phyloP scores from a whole-genome alignment of 92 coral and sea anemone genomes.

The Porites evermanni region DNA sequence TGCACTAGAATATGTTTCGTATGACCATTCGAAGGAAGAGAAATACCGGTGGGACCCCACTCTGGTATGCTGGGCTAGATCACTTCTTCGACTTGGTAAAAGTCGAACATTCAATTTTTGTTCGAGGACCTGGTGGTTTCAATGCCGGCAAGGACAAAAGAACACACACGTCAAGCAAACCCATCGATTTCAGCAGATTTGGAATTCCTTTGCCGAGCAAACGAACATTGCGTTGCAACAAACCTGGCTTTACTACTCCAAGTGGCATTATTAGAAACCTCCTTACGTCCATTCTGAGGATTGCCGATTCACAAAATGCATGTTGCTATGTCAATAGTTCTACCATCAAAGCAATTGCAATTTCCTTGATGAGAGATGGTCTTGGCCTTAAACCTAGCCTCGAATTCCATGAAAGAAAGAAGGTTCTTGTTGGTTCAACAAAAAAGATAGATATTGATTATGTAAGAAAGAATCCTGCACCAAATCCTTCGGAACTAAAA shows the following conservation, averaged over 20 bases:
- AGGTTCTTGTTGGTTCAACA: slow-evolving; percentile 57
- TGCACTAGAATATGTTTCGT: slow-evolving; percentile 49
- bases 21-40: slow-evolving; percentile 54
- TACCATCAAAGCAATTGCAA: slow-evolving; percentile 44
- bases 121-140: slow-evolving; percentile 60
- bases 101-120: slow-evolving; percentile 33
- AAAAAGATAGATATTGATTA: slow-evolving; percentile 44
- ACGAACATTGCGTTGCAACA: slow-evolving; percentile 51
- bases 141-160: slow-evolving; percentile 34
- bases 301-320: slow-evolving; percentile 44
- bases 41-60: slow-evolving; percentile 52
- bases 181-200: slow-evolving; percentile 52
- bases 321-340: slow-evolving; percentile 54
- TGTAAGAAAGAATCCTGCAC: slow-evolving; percentile 47
- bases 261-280: slow-evolving; percentile 67
- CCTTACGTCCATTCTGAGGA: slow-evolving; percentile 46
- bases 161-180: slow-evolving; percentile 21
- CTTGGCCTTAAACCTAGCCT: slow-evolving; percentile 63
- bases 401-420: slow-evolving; percentile 55
- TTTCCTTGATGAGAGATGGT: slow-evolving; percentile 58
- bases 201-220: slow-evolving; percentile 60
- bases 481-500: slow-evolving; percentile 44
- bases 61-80: slow-evolving; percentile 41
- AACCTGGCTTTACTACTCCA: slow-evolving; percentile 56
- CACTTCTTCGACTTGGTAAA: slow-evolving; percentile 52